Evolutionary conservation across 2,797 vertebrate genomes (phyloP).

Genomic region (Phoebastria nigripes): DNA sequence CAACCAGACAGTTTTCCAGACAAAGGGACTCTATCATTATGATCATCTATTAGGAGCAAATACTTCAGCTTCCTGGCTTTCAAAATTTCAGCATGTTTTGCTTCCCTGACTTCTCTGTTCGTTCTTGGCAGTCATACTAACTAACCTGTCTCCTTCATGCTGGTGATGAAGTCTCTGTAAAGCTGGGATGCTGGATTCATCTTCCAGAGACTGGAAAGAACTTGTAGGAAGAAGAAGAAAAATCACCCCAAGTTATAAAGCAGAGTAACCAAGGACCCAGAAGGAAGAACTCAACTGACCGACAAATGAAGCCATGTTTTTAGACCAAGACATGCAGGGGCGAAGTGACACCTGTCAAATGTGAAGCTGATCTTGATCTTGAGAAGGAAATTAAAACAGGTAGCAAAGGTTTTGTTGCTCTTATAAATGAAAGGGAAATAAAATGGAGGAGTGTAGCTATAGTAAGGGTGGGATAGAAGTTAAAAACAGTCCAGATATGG

Average conservation of each 20-base stretch:
- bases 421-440: not conserved
- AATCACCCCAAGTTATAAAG: not conserved
- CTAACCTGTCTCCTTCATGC: not conserved
- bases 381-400: not conserved
- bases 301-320: not conserved
- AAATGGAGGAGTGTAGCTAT: not conserved
- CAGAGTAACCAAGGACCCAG: not conserved
- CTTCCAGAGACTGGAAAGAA: not conserved
- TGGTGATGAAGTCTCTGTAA: not conserved
- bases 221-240: not conserved
- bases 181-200: not conserved
- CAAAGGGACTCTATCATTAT: not conserved
- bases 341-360: not conserved
- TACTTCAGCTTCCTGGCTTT: not conserved
- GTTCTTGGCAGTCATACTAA: not conserved
- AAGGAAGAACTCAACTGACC: not conserved
- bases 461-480: rapidly evolving
- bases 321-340: not conserved
- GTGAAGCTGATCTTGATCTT: not conserved
- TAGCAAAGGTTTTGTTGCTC: not conserved
- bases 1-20: not conserved
- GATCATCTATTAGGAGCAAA: not conserved
- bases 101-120: not conserved
- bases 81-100: not conserved
- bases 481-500: not conserved